Conservation (phyloP, 92 coral and sea anemone species). For the Heliopora coerulea region DNA sequence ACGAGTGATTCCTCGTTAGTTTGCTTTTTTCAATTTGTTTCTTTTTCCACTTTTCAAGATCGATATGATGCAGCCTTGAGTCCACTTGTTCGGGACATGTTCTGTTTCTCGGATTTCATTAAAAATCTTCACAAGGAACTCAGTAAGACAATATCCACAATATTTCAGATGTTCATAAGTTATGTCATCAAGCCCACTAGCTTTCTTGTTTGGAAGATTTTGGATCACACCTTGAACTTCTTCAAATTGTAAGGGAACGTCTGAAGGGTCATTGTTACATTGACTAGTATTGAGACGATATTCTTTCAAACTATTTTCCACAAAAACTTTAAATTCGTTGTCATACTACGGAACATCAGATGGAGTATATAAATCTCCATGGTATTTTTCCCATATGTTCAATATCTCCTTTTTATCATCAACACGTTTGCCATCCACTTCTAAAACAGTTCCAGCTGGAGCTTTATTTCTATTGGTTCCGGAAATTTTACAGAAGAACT, state of each 20-base stretch:
- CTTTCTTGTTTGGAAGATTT: conserved; percentile 3
- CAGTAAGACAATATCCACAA: not conserved
- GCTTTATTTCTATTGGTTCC: too few relatives aligned
- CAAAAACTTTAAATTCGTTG: too few relatives aligned
- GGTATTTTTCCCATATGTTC: too few relatives aligned
- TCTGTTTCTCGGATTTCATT: not conserved
- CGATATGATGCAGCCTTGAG: not conserved
- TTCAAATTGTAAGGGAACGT: not conserved
- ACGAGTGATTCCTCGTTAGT: not conserved
- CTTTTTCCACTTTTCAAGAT: not conserved
- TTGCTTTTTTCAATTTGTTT: not conserved
- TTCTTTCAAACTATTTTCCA: too few relatives aligned
- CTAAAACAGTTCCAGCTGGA: too few relatives aligned
- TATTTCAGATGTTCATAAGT: conserved; percentile 5
- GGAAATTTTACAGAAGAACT: too few relatives aligned
- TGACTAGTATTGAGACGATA: too few relatives aligned
- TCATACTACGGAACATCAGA: too few relatives aligned
- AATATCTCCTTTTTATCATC: too few relatives aligned
- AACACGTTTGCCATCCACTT: too few relatives aligned
- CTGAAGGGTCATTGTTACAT: not conserved
- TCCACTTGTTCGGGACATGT: not conserved
- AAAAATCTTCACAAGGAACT: not conserved
- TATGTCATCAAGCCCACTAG: conserved; percentile 1
- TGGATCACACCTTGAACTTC: not conserved
- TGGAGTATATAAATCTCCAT: too few relatives aligned